Evolutionary conservation across 2,113 vertebrate genomes (phyloP).

Genomic region (Amblyopsis rosae): DNA sequence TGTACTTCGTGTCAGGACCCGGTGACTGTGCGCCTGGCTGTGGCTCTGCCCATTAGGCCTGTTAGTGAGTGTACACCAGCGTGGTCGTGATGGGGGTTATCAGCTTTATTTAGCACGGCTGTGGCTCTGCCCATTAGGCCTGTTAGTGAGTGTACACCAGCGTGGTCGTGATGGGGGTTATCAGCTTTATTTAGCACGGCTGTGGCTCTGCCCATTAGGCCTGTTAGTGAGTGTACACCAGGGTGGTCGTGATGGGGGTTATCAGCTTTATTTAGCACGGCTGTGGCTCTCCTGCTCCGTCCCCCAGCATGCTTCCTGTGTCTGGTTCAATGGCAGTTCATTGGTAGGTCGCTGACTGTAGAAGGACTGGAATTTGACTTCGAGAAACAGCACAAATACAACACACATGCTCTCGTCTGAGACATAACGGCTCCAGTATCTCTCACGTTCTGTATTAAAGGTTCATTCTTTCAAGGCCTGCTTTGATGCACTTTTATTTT

Average conservation of each 20-base stretch:
- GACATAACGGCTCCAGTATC: neutral
- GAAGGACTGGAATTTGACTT: conserved; percentile 58
- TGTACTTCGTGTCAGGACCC: conserved; percentile 3
- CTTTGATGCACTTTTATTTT: neutral
- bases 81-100: conserved; percentile 5
- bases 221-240: conserved; percentile 56
- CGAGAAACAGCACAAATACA: conserved; percentile 5
- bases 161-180: conserved; percentile 5
- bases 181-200: conserved; percentile 61
- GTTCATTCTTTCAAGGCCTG: neutral
- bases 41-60: conserved; percentile 46
- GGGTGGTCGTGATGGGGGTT: conserved; percentile 6
- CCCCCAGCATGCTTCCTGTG: conserved; percentile 54
- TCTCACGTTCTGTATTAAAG: neutral
- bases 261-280: conserved; percentile 61
- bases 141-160: conserved; percentile 56
- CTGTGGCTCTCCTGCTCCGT: conserved; percentile 33
- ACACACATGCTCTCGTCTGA: conserved; percentile 7
- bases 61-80: conserved; percentile 54
- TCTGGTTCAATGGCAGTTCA: conserved; percentile 55
- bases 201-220: conserved; percentile 45
- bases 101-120: conserved; percentile 62
- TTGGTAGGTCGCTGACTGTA: conserved; percentile 66
- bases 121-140: conserved; percentile 43
- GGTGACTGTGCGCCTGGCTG: conserved; percentile 31